These are phyloP conservation scores for Lacanobia oleracea DNA, from an alignment of 2,888 invertebrate genomes.

Conservation along the genomic window DNA sequence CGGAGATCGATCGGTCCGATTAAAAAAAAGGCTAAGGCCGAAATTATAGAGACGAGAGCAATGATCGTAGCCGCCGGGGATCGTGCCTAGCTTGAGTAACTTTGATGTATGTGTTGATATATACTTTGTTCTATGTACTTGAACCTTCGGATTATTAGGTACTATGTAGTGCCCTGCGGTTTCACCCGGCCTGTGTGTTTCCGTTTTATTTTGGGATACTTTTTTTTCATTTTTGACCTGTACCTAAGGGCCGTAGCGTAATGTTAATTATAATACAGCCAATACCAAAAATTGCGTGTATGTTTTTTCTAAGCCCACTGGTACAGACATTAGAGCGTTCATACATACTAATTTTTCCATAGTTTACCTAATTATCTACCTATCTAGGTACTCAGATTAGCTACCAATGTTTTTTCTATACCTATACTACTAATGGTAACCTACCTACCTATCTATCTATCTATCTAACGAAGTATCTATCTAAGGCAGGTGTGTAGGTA, in stretches of 20 bases:
- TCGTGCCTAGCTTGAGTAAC: slow-evolving; percentile 63
- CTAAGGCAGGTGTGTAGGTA: background rate
- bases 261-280: too few relatives aligned
- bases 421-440: too few relatives aligned
- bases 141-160: slow-evolving; percentile 32
- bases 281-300: background rate
- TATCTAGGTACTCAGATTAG: background rate
- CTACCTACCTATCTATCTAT: too few relatives aligned
- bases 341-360: background rate
- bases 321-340: too few relatives aligned
- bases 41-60: slow-evolving; percentile 75
- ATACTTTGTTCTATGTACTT: slow-evolving; percentile 37
- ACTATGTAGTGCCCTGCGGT: background rate
- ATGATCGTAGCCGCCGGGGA: slow-evolving; percentile 74
- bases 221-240: background rate
- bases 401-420: too few relatives aligned
- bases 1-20: slow-evolving; percentile 78
- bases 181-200: background rate
- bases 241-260: too few relatives aligned
- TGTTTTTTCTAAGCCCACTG: too few relatives aligned
- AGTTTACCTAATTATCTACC: too few relatives aligned
- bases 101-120: slow-evolving; percentile 56
- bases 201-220: background rate
- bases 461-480: background rate
- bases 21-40: slow-evolving; percentile 77